Conservation (phyloP, 2,113 vertebrate species). For the Sebastes schlegelii region DNA sequence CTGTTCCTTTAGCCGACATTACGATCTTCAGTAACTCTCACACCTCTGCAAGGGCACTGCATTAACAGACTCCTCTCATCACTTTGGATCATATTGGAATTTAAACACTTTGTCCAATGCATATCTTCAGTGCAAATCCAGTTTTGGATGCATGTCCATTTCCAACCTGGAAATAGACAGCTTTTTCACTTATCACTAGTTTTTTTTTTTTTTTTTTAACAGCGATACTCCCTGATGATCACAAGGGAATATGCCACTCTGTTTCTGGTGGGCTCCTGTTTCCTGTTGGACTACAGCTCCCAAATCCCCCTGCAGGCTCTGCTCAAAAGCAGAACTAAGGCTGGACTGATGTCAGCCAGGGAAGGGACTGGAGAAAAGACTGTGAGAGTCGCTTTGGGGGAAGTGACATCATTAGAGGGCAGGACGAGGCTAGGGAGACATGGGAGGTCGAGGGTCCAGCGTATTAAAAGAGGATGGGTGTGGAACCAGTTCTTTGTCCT, state of each 20-base stretch:
- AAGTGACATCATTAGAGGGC: not conserved
- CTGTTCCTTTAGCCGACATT: not conserved
- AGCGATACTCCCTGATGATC: conserved; percentile 89
- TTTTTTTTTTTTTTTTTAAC: not conserved
- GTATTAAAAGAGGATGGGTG: conserved; percentile 96
- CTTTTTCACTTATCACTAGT: not conserved
- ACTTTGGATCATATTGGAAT: conserved; percentile 10
- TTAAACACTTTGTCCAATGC: conserved; percentile 7
- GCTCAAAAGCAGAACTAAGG: conserved; percentile 54
- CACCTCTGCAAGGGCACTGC: not conserved
- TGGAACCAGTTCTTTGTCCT: conserved; percentile 99
- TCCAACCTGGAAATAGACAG: conserved; percentile 26
- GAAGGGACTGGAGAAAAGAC: conserved; percentile 1
- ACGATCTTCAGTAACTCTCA: not conserved
- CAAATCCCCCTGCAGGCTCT: conserved; percentile 83
- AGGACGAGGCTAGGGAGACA: conserved; percentile 51
- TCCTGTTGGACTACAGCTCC: conserved; percentile 92
- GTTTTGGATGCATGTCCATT: conserved; percentile 23
- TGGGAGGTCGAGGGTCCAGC: conserved; percentile 65
- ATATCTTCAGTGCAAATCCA: not conserved
- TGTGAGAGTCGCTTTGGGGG: not conserved
- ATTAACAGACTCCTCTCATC: not conserved
- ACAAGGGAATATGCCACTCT: conserved; percentile 92
- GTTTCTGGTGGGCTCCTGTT: conserved; percentile 91
- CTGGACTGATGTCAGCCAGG: conserved; percentile 1